phyloP scores from a whole-genome alignment of 2,888 invertebrate genomes.

The Macrophya annulata region DNA sequence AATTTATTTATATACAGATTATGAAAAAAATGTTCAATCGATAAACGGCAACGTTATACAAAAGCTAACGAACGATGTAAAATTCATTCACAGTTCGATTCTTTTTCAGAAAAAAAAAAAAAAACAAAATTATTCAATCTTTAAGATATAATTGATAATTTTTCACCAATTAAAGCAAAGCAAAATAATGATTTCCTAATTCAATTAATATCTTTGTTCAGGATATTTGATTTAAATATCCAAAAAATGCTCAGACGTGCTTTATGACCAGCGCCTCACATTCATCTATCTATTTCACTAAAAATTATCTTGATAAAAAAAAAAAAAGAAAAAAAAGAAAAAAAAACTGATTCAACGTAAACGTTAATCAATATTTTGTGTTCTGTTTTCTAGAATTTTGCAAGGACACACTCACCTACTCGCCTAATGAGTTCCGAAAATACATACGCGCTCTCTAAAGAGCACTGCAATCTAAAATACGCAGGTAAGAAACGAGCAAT shows the following conservation, averaged over 20 bases:
- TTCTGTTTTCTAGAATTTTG: slow-evolving; percentile 76
- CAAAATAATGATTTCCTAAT: background rate
- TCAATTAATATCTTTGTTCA: background rate
- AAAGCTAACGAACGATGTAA: background rate
- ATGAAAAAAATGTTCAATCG: background rate
- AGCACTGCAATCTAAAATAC: slow-evolving; percentile 77
- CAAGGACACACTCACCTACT: slow-evolving; percentile 77
- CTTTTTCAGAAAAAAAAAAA: background rate
- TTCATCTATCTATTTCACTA: slow-evolving; percentile 32
- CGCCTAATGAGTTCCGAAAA: slow-evolving; percentile 79
- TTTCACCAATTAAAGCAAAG: background rate
- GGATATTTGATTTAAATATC: background rate
- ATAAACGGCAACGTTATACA: background rate
- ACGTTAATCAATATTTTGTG: slow-evolving; percentile 53
- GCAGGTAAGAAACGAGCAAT: slow-evolving; percentile 72
- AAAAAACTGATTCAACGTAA: background rate
- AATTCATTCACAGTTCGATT: background rate
- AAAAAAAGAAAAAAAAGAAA: background rate
- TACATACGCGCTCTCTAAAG: slow-evolving; percentile 77
- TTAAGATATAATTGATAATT: background rate
- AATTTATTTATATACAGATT: background rate
- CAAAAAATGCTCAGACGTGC: slow-evolving; percentile 41
- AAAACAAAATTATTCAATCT: background rate
- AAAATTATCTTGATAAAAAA: slow-evolving; percentile 4
- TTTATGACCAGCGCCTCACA: slow-evolving; percentile 27